Conservation (phyloP, 2,113 vertebrate species). For the Smithornis capensis region DNA sequence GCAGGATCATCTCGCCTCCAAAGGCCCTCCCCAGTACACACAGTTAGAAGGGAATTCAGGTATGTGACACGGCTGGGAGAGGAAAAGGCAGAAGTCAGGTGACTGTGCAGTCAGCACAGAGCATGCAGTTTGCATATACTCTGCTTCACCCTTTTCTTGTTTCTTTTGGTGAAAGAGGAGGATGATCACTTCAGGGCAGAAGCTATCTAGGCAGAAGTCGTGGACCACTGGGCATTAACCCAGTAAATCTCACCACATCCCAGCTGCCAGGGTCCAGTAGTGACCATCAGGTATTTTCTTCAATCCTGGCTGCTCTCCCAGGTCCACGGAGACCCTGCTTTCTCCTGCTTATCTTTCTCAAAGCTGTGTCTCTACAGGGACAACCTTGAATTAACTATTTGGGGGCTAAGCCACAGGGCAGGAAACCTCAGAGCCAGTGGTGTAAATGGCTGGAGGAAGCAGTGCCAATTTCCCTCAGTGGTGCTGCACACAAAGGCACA, state of each 20-base stretch:
- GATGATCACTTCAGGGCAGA: neutral
- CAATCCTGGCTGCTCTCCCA: neutral
- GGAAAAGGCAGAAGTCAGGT: neutral
- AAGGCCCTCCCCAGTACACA: neutral
- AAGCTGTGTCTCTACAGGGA: neutral
- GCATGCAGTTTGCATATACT: rapidly evolving
- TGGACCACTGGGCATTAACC: neutral
- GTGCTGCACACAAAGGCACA: neutral
- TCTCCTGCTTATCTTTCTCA: neutral
- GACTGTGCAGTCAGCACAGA: rapidly evolving
- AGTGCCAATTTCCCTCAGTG: neutral
- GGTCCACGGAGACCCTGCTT: neutral
- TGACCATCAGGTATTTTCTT: neutral
- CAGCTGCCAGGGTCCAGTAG: neutral
- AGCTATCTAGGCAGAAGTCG: neutral
- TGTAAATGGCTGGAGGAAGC: neutral
- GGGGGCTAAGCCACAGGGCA: neutral
- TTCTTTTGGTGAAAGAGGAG: neutral
- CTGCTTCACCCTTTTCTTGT: neutral
- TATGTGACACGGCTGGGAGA: neutral
- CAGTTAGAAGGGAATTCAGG: neutral
- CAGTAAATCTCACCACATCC: neutral
- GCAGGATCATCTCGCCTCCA: neutral
- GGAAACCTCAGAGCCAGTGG: neutral
- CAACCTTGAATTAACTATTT: neutral